Evolutionary conservation across 1,140 invertebrate genomes (phyloP).

Genomic region (Popillia japonica): DNA sequence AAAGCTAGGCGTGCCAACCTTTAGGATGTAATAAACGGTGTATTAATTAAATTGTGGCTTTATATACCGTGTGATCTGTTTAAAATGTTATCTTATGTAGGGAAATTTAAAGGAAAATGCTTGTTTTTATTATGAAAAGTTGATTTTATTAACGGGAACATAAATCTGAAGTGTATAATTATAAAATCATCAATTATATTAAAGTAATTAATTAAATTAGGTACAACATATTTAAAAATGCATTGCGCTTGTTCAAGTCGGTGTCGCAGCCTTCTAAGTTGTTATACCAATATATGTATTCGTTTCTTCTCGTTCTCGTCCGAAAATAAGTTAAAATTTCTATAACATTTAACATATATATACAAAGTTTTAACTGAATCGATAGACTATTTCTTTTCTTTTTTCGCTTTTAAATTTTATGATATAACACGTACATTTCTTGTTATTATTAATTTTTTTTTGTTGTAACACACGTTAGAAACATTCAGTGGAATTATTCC

Average conservation of each 20-base stretch:
- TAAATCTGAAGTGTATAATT: not conserved
- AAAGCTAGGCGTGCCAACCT: no score
- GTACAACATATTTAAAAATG: no score
- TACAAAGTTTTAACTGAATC: not conserved
- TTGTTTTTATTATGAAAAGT: not conserved
- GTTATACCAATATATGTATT: no score
- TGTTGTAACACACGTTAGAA: constrained; percentile 24
- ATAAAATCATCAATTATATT: not conserved
- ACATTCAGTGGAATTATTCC: constrained; percentile 1
- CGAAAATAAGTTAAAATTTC: constrained; percentile 24
- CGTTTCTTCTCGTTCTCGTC: no score
- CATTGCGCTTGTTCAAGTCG: no score
- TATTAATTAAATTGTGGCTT: no score
- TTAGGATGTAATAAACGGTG: no score
- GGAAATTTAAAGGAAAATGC: not conserved
- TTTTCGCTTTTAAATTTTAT: not conserved
- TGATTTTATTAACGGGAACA: not conserved
- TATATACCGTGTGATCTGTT: not conserved
- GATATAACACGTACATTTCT: constrained; percentile 19
- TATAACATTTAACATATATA: constrained; percentile 8
- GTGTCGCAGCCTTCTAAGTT: no score
- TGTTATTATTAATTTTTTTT: not conserved
- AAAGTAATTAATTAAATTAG: no score
- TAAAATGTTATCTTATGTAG: not conserved
- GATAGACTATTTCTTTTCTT: constrained; percentile 27